Percentiles rank a stretch among this genome's conserved stretches.
phyloP scores from a whole-genome alignment of 2,888 invertebrate species.

The Leptopilina syphax region DNA sequence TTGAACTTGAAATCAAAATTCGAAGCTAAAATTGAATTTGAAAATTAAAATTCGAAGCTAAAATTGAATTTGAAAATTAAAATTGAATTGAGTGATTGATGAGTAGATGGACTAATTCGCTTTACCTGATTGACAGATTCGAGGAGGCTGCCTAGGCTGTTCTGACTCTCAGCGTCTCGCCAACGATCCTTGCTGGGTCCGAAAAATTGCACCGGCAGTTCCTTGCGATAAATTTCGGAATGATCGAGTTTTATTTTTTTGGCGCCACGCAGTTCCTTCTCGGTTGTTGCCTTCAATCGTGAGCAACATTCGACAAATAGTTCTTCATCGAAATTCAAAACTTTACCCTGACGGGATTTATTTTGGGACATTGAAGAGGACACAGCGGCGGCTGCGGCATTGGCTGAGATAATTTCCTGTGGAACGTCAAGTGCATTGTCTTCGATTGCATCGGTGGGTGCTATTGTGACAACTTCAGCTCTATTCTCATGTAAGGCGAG shows the following conservation, averaged over 20 bases:
- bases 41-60: neutral
- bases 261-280: conserved; percentile 72
- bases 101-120: too few relatives aligned
- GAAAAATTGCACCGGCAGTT: conserved; percentile 63
- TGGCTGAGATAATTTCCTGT: conserved; percentile 54
- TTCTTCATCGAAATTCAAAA: conserved; percentile 73
- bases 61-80: conserved; percentile 27
- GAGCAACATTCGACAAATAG: conserved; percentile 75
- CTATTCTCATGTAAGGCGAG: conserved; percentile 57
- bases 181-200: conserved; percentile 67
- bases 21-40: neutral
- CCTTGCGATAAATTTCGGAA: conserved; percentile 65
- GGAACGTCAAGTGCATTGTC: conserved; percentile 72
- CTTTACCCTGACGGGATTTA: conserved; percentile 70
- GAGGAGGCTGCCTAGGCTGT: conserved; percentile 73
- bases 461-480: conserved; percentile 69
- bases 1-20: neutral
- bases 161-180: conserved; percentile 74
- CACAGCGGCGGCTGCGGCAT: conserved; percentile 21
- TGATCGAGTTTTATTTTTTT: conserved; percentile 75
- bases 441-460: conserved; percentile 72
- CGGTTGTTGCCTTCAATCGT: conserved; percentile 73
- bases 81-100: neutral
- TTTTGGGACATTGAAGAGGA: conserved; percentile 46
- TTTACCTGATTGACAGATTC: conserved; percentile 75